Percentiles rank a stretch among this genome's conserved stretches.
phyloP scores from a whole-genome alignment of 2,797 vertebrate species.

The Malacoraja senta region DNA sequence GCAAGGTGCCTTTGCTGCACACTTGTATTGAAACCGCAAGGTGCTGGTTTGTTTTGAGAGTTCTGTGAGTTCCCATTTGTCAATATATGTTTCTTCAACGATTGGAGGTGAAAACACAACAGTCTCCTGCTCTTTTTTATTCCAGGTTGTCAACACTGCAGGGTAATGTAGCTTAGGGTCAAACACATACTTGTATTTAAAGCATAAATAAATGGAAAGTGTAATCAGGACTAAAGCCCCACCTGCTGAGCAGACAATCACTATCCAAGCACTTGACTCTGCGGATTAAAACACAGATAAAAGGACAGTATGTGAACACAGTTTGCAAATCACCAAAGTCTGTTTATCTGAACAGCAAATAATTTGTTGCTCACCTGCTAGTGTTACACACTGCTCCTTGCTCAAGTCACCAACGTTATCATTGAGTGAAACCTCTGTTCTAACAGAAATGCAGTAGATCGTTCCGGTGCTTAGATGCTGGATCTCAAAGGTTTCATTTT shows the following conservation, averaged over 20 bases:
- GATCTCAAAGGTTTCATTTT: conserved; percentile 20
- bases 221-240: not conserved
- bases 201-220: not conserved
- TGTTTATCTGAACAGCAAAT: not conserved
- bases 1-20: not conserved
- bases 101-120: conserved; percentile 10
- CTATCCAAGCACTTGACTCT: not conserved
- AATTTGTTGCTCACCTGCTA: not conserved
- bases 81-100: not conserved
- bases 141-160: not conserved
- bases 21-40: not conserved
- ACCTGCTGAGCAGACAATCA: not conserved
- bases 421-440: not conserved
- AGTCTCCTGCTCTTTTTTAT: not conserved
- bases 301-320: not conserved
- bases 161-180: not conserved
- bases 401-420: not conserved
- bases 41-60: not conserved
- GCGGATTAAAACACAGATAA: not conserved
- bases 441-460: conserved; percentile 40
- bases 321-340: not conserved
- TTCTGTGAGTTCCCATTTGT: not conserved
- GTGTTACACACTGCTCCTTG: not conserved
- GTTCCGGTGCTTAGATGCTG: conserved; percentile 33
- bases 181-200: not conserved